Base-by-base conservation (phyloP, 23 tunicate genomes). In the Styela clava region DNA sequence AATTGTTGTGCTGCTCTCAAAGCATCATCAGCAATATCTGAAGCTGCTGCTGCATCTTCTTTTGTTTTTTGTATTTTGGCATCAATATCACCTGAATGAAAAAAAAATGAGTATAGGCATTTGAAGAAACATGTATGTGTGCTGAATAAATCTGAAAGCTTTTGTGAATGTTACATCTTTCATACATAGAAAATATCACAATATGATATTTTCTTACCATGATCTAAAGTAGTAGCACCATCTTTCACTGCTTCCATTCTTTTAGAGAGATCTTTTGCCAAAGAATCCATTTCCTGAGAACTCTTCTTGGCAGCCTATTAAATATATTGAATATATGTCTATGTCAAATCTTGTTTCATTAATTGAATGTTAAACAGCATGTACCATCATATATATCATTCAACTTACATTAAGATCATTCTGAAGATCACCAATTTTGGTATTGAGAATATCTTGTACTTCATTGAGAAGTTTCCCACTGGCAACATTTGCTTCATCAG, bases 1-100 rank as follows among this genome's bases (percentile, higher is more conserved):
- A 89, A 77, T 3, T 74, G 83, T 22, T 85, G 32, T 2, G 95
- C 95, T 24, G 51, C 64, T 2, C 61, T 44, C 21, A 31, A 23
- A 22, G 87, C 94, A 12, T 69, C 69, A n/a, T 78, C 79, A 23
- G 88, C 34, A 21, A 79, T 9, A 24, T 0, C 2, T 19, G 1
- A 74, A 16, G 92, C 87, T 1, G 56, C 63, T 24, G 24, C 67
- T 2, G 73, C 79, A 5, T 29, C 33, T 0, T 56, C 35, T 28
- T 83, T 35, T 2, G 73, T 64, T 22, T 52, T 44, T 21, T 22
- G 24, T 20, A 79, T 28, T 28, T 62, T 35, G 0, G 33, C 71
- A 31, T 85, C 78, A 1, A 85, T 24, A 34, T 85, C 69, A 9
- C 83, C 88, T 85, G 69, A 20, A 23, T 33, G 7, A 44, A 64